phyloP scores from a whole-genome alignment of 2,888 invertebrate genomes.

The Watsonalla binaria region DNA sequence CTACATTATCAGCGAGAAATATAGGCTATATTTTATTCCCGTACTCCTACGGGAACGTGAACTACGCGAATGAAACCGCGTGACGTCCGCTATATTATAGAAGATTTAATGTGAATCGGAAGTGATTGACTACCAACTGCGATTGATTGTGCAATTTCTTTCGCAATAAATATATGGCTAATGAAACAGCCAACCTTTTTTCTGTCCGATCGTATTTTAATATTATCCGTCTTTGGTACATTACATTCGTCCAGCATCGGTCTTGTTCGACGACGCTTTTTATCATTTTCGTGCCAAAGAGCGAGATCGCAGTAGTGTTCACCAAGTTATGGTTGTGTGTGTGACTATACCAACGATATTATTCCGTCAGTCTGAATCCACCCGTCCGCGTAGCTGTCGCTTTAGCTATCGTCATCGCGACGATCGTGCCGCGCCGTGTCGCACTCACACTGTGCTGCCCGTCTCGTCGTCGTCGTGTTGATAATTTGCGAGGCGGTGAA shows the following conservation, averaged over 20 bases:
- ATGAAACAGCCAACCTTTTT: slow-evolving; percentile 47
- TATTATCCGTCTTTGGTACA: slow-evolving; percentile 32
- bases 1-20: no score
- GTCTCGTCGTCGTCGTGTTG: slow-evolving; percentile 43
- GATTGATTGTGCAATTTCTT: slow-evolving; percentile 26
- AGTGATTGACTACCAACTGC: slow-evolving; percentile 10
- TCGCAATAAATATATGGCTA: slow-evolving; percentile 45
- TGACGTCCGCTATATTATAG: no score
- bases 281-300: slow-evolving; percentile 49
- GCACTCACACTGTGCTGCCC: slow-evolving; percentile 17
- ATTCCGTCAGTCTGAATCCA: slow-evolving; percentile 44
- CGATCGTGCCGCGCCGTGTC: slow-evolving; percentile 28
- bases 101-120: slow-evolving; percentile 3
- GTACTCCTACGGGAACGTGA: no score
- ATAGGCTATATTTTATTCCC: no score
- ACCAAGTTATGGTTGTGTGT: slow-evolving; percentile 51
- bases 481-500: slow-evolving; percentile 71
- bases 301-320: slow-evolving; percentile 59
- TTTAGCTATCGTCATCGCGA: slow-evolving; percentile 22
- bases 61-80: no score
- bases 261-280: slow-evolving; percentile 48
- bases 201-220: slow-evolving; percentile 12
- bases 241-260: slow-evolving; percentile 54
- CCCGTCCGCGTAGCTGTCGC: slow-evolving; percentile 22
- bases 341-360: slow-evolving; percentile 63